Evolutionary conservation across 2,888 invertebrate species (phyloP), one percentile per base, ranked within the genome.

Genomic region (Pristionchus entomophagus): DNA sequence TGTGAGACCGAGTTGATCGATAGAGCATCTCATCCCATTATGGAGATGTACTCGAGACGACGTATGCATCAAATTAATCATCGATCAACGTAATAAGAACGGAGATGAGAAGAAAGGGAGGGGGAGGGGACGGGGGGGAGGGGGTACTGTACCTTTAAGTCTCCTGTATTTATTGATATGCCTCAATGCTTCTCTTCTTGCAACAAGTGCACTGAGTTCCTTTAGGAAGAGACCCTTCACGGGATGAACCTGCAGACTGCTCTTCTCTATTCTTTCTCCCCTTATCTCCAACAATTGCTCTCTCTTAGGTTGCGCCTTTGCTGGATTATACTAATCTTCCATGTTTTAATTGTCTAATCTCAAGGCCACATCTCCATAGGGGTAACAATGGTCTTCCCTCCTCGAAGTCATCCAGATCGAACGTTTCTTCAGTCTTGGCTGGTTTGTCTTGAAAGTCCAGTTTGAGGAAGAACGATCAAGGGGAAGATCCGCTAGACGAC

Each of bases 401-500:
- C 82, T 92, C 91, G 45, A 93, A 90, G 84, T 93, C 93, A 62
- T 91, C 91, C 69, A 92, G 80, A 41, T 86, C 88, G 65, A 93
- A 88, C 17, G 91, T 87, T 10, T 88, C 87, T 35, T 88, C 88
- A 80, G 89, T 85, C 35, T 86, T 86, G 10, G 87, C 85, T 14
- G 87, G 83, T 26, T 85, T 82, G 4, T 84, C 45, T 26, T 85
- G 85, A 51, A 65, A 85, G n/a, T 95, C 92, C 88, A 99, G 95
- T 94, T 98, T 97, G 88, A 99, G 95, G 95, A 99, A 98, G 97
- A 96, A 91, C 96, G 96, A 17, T 98, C 97, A 83, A 99, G 94
- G 12, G 99, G 99, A 92, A 99, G 95, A 95, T 99, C 99, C 22
- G 99, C 98, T 80, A 99, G 95, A 86, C 99, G 96, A 93, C 96